Base-by-base conservation (phyloP, 2,888 invertebrate genomes). In the Campopleginae sp. region DNA sequence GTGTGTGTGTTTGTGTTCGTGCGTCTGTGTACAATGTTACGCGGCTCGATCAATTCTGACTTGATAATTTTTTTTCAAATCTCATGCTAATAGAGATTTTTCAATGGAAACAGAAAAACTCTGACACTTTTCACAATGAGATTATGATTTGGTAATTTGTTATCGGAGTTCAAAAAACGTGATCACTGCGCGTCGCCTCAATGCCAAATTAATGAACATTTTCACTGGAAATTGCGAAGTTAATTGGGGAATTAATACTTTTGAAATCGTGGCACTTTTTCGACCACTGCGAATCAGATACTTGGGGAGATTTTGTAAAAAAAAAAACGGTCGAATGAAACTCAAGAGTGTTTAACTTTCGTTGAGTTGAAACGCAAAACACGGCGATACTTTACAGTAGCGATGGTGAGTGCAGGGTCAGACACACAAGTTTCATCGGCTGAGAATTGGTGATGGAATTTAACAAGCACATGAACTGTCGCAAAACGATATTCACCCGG, bases 311-410 rank as follows among this genome's bases (percentile, higher is more conserved):
- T 70, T 33, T 31, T 70, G 17, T 33, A 1, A 51, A 44, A 61
- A 23, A 5, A 44, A 46, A 4, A 61, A 17, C 44, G 42, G 31
- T 10, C 1, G 6, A 14, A 14, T 44, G 2, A 19, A 27, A 58
- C 33, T 17, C 42, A 17, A 19, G 54, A 14, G 7, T 44, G 19
- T 23, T 17, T 27, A 51, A 51, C 12, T 58, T 4, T 23, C 68
- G 54, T 38, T 38, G 42, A 7, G 14, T 74, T 4, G 42, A 27
- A 54, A 8, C 1, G 23, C 14, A 27, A 33, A 54, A 8, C 1
- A n/a, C 14, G 31, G 31, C 23, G 68, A 6, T n/a, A 58, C 6
- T n/a, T 66, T 5, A 14, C 77, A 75, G 75, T 75, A 75, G 75
- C 12, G 19, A 46, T 23, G 63, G 63, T 48, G 31, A 19, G 31